Evolutionary conservation across 2,888 invertebrate genomes (phyloP).

Genomic region (Erebia aethiops): DNA sequence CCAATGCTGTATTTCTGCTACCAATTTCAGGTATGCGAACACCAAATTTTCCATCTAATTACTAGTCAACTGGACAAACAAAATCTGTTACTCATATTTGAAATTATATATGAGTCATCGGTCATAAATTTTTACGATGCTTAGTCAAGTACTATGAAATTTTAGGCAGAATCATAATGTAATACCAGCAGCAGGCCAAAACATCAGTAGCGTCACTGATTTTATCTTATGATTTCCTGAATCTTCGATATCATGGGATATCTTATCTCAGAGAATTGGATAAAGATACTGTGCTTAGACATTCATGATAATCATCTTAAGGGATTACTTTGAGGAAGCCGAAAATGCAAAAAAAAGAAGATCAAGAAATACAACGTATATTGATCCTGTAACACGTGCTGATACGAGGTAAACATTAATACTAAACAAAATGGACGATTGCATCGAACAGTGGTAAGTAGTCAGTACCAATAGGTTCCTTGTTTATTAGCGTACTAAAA

Average conservation of each 20-base stretch:
- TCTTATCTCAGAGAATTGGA: slow-evolving; percentile 29
- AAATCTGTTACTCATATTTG: slow-evolving; percentile 21
- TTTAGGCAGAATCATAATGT: slow-evolving; percentile 6
- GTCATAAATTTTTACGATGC: slow-evolving; percentile 16
- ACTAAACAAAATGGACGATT: slow-evolving; percentile 54
- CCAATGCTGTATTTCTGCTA: slow-evolving; percentile 10
- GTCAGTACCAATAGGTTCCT: slow-evolving; percentile 10
- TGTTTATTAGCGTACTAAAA: not conserved
- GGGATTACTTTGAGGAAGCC: slow-evolving; percentile 31
- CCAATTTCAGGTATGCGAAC: slow-evolving; percentile 2
- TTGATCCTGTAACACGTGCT: slow-evolving; percentile 12
- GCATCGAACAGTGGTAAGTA: slow-evolving; percentile 63
- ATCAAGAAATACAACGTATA: slow-evolving; percentile 19
- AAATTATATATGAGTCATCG: slow-evolving; percentile 12
- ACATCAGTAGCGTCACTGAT: slow-evolving; percentile 19
- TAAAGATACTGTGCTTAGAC: slow-evolving; percentile 30
- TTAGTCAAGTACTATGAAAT: not conserved
- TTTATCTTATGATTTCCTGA: slow-evolving; percentile 37
- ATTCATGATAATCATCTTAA: slow-evolving; percentile 30
- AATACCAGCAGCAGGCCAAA: not conserved
- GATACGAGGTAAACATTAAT: slow-evolving; percentile 16
- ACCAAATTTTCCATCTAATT: slow-evolving; percentile 19
- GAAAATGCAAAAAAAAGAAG: slow-evolving; percentile 29
- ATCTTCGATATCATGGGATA: slow-evolving; percentile 30
- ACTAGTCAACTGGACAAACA: slow-evolving; percentile 18